A percentile compares a stretch with the other conserved stretches of the same genome.
Evolutionary conservation across 2,797 vertebrate genomes (phyloP).

Genomic region (Salarias fasciatus): DNA sequence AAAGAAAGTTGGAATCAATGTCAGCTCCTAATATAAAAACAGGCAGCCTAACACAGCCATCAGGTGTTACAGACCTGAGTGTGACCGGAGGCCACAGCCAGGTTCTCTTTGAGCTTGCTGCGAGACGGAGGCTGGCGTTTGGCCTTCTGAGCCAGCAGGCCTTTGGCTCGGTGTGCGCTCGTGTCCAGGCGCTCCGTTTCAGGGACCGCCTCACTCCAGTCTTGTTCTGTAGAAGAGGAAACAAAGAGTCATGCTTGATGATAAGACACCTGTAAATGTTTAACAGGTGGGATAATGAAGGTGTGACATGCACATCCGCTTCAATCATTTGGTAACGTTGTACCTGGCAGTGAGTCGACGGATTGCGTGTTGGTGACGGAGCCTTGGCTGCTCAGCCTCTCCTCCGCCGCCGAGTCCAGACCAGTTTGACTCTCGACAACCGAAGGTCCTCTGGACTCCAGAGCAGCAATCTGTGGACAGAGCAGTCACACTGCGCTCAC

Average conservation of each 20-base stretch:
- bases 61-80: slow-evolving; percentile 76
- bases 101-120: slow-evolving; percentile 86
- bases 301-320: too few relatives aligned
- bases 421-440: slow-evolving; percentile 36
- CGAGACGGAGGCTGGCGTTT: slow-evolving; percentile 90
- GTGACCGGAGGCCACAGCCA: slow-evolving; percentile 52
- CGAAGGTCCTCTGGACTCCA: slow-evolving; percentile 80
- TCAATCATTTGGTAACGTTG: not conserved
- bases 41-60: not conserved
- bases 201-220: slow-evolving; percentile 87
- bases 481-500: slow-evolving; percentile 36
- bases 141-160: slow-evolving; percentile 90
- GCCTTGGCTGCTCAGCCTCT: slow-evolving; percentile 53
- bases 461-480: slow-evolving; percentile 77
- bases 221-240: slow-evolving; percentile 62
- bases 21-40: too few relatives aligned
- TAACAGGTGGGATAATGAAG: not conserved
- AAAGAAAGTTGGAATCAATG: not conserved
- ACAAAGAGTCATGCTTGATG: slow-evolving; percentile 7
- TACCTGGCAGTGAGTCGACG: slow-evolving; percentile 76
- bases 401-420: slow-evolving; percentile 55
- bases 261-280: not conserved
- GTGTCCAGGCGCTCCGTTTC: slow-evolving; percentile 92
- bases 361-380: slow-evolving; percentile 71
- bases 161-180: slow-evolving; percentile 90